Base-by-base conservation (phyloP, 2,113 vertebrate genomes). In the Cygnus atratus region DNA sequence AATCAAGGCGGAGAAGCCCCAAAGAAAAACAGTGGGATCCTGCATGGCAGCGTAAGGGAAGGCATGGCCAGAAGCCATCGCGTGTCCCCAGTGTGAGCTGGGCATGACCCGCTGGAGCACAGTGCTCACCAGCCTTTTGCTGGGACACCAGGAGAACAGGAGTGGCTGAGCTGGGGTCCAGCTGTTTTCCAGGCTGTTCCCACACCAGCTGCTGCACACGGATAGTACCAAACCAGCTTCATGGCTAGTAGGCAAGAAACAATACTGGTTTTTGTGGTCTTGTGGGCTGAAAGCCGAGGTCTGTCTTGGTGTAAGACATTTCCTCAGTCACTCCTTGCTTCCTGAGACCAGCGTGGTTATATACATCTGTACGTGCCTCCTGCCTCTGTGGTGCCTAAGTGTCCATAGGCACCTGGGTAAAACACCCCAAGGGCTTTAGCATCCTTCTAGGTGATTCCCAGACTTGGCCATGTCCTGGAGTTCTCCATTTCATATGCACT, bases 321-420 rank as follows among this genome's bases (percentile, higher is more conserved):
- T 89, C 74, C 68, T 76, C 65, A 41, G 54, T 28, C 11, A 16
- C 11, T 88, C 43, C 13, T 57, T 63, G 35, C 26, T 79, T 17
- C 39, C 31, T 0, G 0, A 84, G 67, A 52, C 46, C 52, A 62
- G 15, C 21, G 18, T 65, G 8, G 13, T 74, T 55, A 62, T 22
- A 46, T 58, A 43, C 3, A 6, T 31, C 59, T 67, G 21, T 25
- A 21, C 0, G 0, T 39, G 46, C 20, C 46, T 22, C 46, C 46
- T 48, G 46, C 46, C 46, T 48, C 46, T 48, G 46, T 48, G 46
- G 46, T 48, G 46, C 6, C 46, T 20, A 48, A 20, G 20, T 48
- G 46, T 48, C 46, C 46, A 48, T 10, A 48, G 46, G 46, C 17
- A 20, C 10, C 46, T 48, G 46, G 20, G 46, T 48, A 22, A 48